Evolutionary conservation across 1,140 invertebrate genomes (phyloP), one percentile per base, ranked within the genome.

Genomic region (Panagrolaimus sp.): DNA sequence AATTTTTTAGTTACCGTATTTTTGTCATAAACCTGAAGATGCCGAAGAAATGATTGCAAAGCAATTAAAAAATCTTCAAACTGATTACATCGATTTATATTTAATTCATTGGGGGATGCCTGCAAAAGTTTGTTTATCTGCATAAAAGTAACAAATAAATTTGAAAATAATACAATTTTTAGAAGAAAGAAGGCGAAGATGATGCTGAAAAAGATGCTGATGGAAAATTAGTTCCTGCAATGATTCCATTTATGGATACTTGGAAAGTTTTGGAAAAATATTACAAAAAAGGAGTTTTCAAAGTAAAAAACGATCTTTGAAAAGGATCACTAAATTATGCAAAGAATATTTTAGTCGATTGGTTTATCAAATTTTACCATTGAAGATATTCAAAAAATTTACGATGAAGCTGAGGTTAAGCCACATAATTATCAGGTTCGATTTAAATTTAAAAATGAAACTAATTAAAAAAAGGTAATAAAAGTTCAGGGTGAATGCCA

Each of bases 41-140:
- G 90, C 93, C 10, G 87, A 88, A 71, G 88, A 88, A 48, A 90
- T 88, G 72, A 82, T 92, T 21, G 88, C 88, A 44, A 83, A 88
- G 65, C 92, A 91, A 0, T 83, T 93, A 28, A 83, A 88, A 65
- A 88, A 87, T 44, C 84, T 93, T 17, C 87, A 89, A 72, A 78
- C 91, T 67, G 87, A 89, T 67, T 93, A 93, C 79, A 83, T 93
- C 1, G 91, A 94, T 79, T 85, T 93, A 68, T 93, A 91, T 81
- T 84, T 93, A 9, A 87, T 93, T 66, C 91, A 94, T 73, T 88
- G 26, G 17, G 17, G 17, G 48, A 52, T 52, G 17, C 48, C 48
- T 0, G 17, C 26, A 17, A 17, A 64, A 64, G 32, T 38, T 38
- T 38, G 32, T 38, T 38, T 38, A 4, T 4, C 32, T 38, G n/a